A percentile compares a stretch with the other conserved stretches of the same genome.
These are phyloP conservation scores for Heteractis magnifica DNA, from an alignment of 92 coral and sea anemone genomes.

Conservation along the genomic window DNA sequence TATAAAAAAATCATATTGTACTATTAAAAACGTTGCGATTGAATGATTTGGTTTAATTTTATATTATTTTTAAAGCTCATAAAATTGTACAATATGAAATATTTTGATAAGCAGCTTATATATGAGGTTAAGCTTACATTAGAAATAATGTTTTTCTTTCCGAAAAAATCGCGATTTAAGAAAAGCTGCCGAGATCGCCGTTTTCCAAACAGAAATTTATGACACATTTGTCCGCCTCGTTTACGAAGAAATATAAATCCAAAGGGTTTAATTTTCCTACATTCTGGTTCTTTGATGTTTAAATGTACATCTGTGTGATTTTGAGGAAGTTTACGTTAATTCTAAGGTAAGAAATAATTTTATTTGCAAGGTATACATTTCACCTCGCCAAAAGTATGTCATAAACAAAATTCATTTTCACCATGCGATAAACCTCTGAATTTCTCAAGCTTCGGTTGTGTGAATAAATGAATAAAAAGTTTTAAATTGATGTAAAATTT, in stretches of 20 bases:
- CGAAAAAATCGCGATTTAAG: conserved; percentile 13
- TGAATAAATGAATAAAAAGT: conserved; percentile 3
- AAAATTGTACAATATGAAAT: too few relatives aligned
- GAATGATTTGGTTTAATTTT: background rate
- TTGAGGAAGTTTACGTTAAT: background rate
- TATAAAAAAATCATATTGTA: background rate
- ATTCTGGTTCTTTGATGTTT: background rate
- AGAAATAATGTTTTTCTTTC: background rate
- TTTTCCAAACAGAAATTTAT: background rate
- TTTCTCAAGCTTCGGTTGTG: conserved; percentile 6
- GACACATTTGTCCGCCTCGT: conserved; percentile 6
- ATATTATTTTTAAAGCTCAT: too few relatives aligned
- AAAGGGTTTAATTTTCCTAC: background rate
- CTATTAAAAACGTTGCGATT: too few relatives aligned
- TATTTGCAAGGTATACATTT: background rate
- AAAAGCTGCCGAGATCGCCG: conserved; percentile 11
- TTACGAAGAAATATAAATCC: conserved; percentile 1
- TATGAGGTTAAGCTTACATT: too few relatives aligned
- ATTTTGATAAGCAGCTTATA: too few relatives aligned
- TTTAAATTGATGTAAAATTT: background rate
- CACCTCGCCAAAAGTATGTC: background rate
- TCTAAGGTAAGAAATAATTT: background rate
- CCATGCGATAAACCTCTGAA: conserved; percentile 15
- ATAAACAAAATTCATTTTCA: background rate
- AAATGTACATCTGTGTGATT: background rate